Evolutionary conservation across 2,797 vertebrate genomes (phyloP), one percentile per base, ranked within the genome.

Genomic region (Gymnopithys bicolor): DNA sequence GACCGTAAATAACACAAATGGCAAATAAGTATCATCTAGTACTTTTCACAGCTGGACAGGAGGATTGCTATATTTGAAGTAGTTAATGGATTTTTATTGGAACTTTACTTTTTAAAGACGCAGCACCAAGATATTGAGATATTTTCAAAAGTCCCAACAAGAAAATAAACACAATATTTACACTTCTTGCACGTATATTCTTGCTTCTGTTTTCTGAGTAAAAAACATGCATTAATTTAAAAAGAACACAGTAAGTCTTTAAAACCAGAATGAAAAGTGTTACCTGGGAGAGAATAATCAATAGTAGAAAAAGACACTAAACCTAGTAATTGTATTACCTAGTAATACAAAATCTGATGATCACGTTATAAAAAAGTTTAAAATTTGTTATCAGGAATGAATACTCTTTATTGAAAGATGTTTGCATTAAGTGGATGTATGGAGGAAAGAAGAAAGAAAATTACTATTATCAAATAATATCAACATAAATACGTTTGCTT

Each of bases 1-100:
- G 98, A 98, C 98, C 98, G 98, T 99, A 99, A 99, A 99, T 99
- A 99, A 98, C 98, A 99, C 98, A 99, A 99, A 98, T 98, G 98
- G 98, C 98, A 98, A 98, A 98, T 98, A 98, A 98, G 98, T 98
- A 98, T 98, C 98, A 98, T 98, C 97, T 97, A 98, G 98, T 98
- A 97, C 98, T 98, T 98, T 98, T 98, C 97, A 97, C 98, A 98
- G 98, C 97, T 98, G 98, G 98, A 98, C 97, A 97, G 95, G 94
- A 98, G 97, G 97, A 96, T 97, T 98, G 97, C 97, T 98, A 96
- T 97, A 98, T 98, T 97, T 97, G 97, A 98, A 97, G 95, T 96
- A 97, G 97, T 97, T 98, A 98, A 98, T 98, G 98, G 97, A 97
- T 97, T 98, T 98, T 98, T 97, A 98, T 97, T 97, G 78, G 93